Conservation (phyloP, 2,113 vertebrate species). For the Strigops habroptila region DNA sequence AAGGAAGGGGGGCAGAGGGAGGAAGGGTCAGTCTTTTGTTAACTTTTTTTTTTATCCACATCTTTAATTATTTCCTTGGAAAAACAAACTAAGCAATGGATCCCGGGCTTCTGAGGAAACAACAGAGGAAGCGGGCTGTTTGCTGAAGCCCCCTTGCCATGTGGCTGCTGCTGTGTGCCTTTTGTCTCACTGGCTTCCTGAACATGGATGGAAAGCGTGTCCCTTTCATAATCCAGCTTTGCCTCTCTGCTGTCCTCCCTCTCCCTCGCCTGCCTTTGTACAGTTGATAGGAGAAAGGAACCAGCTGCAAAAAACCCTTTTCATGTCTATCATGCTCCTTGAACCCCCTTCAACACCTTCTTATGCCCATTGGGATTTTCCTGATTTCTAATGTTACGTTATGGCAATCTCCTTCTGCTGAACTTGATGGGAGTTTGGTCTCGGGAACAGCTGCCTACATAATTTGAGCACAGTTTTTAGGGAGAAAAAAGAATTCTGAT, state of each 20-base stretch:
- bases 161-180: constrained; percentile 57
- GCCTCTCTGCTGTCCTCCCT: neutral
- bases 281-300: constrained; percentile 65
- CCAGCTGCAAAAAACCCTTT: constrained; percentile 72
- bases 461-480: neutral
- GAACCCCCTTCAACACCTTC: constrained; percentile 79
- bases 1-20: rapidly evolving
- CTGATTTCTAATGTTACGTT: constrained; percentile 69
- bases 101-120: constrained; percentile 57
- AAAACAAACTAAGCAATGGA: constrained; percentile 71
- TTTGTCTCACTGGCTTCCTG: constrained; percentile 74
- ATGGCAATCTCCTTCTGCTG: neutral
- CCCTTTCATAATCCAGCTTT: constrained; percentile 48
- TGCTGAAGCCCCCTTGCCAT: constrained; percentile 56
- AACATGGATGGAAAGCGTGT: constrained; percentile 52
- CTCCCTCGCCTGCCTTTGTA: constrained; percentile 22
- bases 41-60: constrained; percentile 23
- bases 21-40: constrained; percentile 49
- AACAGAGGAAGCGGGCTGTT: constrained; percentile 72
- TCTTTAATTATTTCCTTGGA: constrained; percentile 82
- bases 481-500: constrained; percentile 20
- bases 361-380: constrained; percentile 46
- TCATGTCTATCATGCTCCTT: constrained; percentile 67
- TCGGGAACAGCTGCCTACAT: neutral
- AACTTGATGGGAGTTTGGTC: neutral